Percentiles rank a stretch among this genome's conserved stretches.
These are phyloP conservation scores for Hemichromis elongatus DNA, from an alignment of 2,113 vertebrate species.

Conservation along the genomic window DNA sequence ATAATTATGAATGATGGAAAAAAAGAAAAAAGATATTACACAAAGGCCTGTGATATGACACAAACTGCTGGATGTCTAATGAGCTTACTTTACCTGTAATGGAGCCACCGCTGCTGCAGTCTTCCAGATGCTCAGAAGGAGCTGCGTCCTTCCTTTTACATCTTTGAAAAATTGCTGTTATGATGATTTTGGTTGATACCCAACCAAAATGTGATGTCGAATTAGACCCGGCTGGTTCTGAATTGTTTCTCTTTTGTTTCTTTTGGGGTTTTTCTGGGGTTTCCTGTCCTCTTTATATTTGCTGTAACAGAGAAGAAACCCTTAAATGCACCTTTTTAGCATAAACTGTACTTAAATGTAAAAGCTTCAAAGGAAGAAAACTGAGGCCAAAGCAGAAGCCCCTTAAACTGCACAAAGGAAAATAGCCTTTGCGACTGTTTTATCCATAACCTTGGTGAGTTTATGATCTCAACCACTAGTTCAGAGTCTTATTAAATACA, in stretches of 20 bases:
- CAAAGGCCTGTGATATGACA: neutral
- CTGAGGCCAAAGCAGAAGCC: neutral
- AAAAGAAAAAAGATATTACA: neutral
- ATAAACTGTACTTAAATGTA: neutral
- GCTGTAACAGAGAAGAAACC: neutral
- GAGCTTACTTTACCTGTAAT: neutral
- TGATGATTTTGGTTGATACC: neutral
- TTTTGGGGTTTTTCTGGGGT: no score
- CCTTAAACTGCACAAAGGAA: neutral
- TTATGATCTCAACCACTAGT: neutral
- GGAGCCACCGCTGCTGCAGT: neutral
- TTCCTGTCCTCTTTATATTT: neutral
- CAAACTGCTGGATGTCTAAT: neutral
- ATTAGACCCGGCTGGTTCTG: neutral
- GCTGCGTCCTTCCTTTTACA: neutral
- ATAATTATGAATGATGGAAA: neutral
- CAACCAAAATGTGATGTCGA: neutral
- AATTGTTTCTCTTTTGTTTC: neutral
- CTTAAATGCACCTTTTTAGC: neutral
- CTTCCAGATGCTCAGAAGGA: neutral
- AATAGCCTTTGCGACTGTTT: neutral
- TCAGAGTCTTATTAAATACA: neutral
- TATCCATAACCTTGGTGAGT: fast-evolving
- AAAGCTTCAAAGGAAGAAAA: neutral
- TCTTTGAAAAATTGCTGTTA: neutral